Conservation (phyloP, 2,888 invertebrate genomes). For the Troides helena region DNA sequence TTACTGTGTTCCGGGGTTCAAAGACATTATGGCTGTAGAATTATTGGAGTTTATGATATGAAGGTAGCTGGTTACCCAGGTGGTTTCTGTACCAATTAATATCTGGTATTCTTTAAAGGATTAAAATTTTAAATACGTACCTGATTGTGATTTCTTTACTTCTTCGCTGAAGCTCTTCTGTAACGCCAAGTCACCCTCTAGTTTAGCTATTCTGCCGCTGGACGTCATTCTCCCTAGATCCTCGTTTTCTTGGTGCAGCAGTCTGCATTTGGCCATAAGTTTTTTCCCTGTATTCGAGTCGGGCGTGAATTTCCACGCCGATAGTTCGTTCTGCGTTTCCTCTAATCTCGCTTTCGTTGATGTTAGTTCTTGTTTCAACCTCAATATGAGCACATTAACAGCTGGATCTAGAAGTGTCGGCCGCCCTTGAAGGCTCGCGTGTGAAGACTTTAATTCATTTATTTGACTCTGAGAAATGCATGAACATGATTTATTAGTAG, state of each 20-base stretch:
- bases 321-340: slow-evolving; percentile 97
- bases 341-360: slow-evolving; percentile 94
- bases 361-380: slow-evolving; percentile 93
- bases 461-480: slow-evolving; percentile 88
- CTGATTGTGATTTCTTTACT: slow-evolving; percentile 97
- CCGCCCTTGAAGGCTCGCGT: slow-evolving; percentile 89
- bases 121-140: slow-evolving; percentile 70
- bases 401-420: slow-evolving; percentile 93
- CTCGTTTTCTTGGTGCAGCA: slow-evolving; percentile 97
- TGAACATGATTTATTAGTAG: too few species aligned
- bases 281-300: slow-evolving; percentile 99
- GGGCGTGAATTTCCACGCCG: slow-evolving; percentile 99
- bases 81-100: too few species aligned
- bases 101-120: neutral
- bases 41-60: too few species aligned
- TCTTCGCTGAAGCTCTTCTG: slow-evolving; percentile 98
- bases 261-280: slow-evolving; percentile 97
- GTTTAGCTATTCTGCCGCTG: slow-evolving; percentile 95
- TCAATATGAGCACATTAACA: slow-evolving; percentile 94
- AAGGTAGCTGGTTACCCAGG: too few species aligned
- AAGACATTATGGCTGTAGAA: too few species aligned
- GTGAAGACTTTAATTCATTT: slow-evolving; percentile 93
- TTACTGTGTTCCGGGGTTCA: too few species aligned
- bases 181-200: slow-evolving; percentile 96
- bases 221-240: slow-evolving; percentile 97